These are phyloP conservation scores for Lordiphosa clarofinis DNA, from an alignment of 1,140 invertebrate genomes.

Conservation along the genomic window DNA sequence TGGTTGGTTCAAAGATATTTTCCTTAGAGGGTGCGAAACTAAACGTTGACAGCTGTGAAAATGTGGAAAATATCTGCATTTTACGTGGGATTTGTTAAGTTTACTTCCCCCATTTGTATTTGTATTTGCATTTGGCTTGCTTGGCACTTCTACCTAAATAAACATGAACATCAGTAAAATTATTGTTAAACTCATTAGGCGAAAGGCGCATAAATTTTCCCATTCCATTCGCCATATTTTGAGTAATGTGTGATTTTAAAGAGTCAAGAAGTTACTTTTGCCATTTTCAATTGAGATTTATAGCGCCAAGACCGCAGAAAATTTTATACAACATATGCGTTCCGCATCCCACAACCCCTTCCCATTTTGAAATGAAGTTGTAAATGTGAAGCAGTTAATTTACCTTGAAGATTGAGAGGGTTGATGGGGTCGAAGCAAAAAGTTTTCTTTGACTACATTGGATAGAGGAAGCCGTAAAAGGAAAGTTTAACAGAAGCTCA, in stretches of 20 bases:
- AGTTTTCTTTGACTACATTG: slow-evolving; percentile 9
- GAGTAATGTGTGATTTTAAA: slow-evolving; percentile 18
- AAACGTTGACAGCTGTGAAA: slow-evolving; percentile 9
- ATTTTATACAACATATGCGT: slow-evolving; percentile 12
- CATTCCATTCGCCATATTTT: slow-evolving; percentile 5
- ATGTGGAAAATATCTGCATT: not conserved
- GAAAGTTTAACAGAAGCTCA: slow-evolving; percentile 5
- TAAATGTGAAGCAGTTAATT: slow-evolving; percentile 17
- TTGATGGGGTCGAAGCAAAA: slow-evolving; percentile 4
- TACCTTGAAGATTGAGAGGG: slow-evolving; percentile 1
- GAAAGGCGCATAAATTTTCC: slow-evolving; percentile 10
- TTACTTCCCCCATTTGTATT: not conserved
- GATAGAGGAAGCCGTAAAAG: slow-evolving; percentile 7
- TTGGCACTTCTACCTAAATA: not conserved
- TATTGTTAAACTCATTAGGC: slow-evolving; percentile 17
- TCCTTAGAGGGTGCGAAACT: not conserved
- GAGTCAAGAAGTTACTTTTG: slow-evolving; percentile 16
- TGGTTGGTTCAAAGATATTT: not conserved
- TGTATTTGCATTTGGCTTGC: slow-evolving; percentile 1
- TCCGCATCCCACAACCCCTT: not conserved
- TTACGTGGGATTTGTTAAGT: slow-evolving; percentile 6
- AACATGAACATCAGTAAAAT: slow-evolving; percentile 2
- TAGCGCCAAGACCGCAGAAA: slow-evolving; percentile 13
- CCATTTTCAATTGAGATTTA: slow-evolving; percentile 27
- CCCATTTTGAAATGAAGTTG: slow-evolving; percentile 12